These are phyloP conservation scores for Morpho deidamia DNA, from an alignment of 2,888 invertebrate species.

Conservation along the genomic window DNA sequence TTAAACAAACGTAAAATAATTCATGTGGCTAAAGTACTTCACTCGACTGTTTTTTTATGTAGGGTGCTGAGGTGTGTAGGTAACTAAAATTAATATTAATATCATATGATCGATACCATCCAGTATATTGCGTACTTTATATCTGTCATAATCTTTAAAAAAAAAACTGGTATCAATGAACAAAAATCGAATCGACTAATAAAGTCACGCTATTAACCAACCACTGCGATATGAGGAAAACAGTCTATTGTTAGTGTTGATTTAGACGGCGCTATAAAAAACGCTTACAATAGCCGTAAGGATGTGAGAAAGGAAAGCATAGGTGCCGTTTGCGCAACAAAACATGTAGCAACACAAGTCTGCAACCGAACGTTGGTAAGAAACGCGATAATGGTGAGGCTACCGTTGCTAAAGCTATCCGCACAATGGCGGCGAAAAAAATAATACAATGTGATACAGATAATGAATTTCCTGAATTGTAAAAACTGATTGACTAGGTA, in stretches of 20 bases:
- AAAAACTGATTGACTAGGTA: constrained; percentile 1
- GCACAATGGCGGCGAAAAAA: constrained; percentile 18
- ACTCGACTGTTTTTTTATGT: no score
- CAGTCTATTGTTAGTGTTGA: constrained; percentile 35
- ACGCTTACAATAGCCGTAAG: constrained; percentile 38
- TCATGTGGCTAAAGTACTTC: no score
- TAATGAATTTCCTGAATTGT: constrained; percentile 10
- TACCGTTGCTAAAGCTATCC: constrained; percentile 17
- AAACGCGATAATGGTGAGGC: constrained; percentile 19
- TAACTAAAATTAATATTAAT: no score
- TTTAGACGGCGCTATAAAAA: constrained; percentile 33
- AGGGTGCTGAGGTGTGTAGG: no score
- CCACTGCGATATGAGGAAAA: constrained; percentile 30
- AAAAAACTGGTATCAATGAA: no score
- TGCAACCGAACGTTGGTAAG: constrained; percentile 8
- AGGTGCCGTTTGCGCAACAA: constrained; percentile 34
- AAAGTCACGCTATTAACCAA: not conserved
- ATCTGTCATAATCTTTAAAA: no score
- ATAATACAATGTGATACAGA: constrained; percentile 3
- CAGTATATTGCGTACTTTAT: no score
- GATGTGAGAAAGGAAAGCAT: constrained; percentile 46
- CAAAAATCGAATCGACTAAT: no score
- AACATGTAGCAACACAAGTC: constrained; percentile 14
- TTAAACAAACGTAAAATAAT: no score
- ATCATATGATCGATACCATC: no score